These are phyloP conservation scores for Eilema sororculum DNA, from an alignment of 2,888 invertebrate species.

Conservation along the genomic window DNA sequence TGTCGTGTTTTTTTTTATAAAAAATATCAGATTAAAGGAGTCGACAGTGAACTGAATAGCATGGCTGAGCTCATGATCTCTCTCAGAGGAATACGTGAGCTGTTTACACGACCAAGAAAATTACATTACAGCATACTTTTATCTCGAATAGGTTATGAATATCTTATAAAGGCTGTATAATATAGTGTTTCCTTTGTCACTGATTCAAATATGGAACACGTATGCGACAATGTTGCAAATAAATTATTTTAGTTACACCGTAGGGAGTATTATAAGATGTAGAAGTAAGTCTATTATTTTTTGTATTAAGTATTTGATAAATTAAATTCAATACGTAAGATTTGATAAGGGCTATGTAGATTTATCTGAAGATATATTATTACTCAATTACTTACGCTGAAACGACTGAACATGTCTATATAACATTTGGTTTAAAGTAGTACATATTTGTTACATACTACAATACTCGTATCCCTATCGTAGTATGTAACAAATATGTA, in stretches of 20 bases:
- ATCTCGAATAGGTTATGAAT: neutral
- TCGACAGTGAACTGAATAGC: constrained; percentile 6
- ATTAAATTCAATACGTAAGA: too few relatives aligned
- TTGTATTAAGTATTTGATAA: neutral
- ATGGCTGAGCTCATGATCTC: neutral
- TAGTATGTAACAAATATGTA: too few relatives aligned
- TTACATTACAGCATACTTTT: neutral
- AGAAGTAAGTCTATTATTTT: neutral
- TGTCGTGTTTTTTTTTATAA: too few relatives aligned
- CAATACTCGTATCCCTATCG: too few relatives aligned
- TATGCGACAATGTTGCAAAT: neutral
- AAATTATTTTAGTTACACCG: neutral
- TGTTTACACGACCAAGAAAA: neutral
- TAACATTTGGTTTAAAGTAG: too few relatives aligned
- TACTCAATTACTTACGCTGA: too few relatives aligned
- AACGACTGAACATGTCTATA: too few relatives aligned
- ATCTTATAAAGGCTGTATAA: neutral
- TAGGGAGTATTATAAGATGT: neutral
- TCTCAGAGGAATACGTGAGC: neutral
- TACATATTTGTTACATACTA: too few relatives aligned
- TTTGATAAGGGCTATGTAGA: neutral
- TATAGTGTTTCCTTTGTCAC: constrained; percentile 1
- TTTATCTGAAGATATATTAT: too few relatives aligned
- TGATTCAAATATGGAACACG: neutral
- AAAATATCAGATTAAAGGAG: constrained; percentile 3